Evolutionary conservation across 1,140 invertebrate genomes (phyloP), one percentile per base, ranked within the genome.

Genomic region (Belonocnema kinseyi): DNA sequence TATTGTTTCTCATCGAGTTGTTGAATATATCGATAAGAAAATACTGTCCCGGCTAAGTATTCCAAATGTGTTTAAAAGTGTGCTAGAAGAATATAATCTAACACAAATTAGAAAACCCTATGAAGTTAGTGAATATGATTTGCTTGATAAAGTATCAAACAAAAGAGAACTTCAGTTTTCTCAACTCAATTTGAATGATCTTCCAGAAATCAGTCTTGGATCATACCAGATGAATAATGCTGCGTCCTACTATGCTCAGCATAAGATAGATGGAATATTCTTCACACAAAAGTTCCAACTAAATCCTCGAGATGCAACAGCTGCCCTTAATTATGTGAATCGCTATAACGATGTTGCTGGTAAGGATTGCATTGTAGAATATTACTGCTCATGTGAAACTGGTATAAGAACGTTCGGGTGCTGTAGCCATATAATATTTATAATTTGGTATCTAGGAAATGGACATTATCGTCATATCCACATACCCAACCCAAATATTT

Each of bases 191-290:
- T 33, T 73, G 5, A 16, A 53, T 54, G 52, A 73, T 46, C 33
- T 73, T 6, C 56, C 40, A n/a, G 11, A 53, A 17, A 10, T 73
- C 14, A 73, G 26, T 73, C 72, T 73, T 54, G 52, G 52, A n/a
- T 21, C 72, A 26, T 73, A 73, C 52, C 51, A 73, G 72, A 54
- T 73, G 33, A 54, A 21, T 33, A 73, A 73, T 54, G 72, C 72
- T 17, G 16, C 56, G 16, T 73, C 50, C 16, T 73, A 73, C 66
- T 74, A 74, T 26, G 50, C 40, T 58, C 26, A 74, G n/a, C 53
- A 74, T 61, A 11, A n/a, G 16, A 66, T 61, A 51, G 74, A 66
- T 16, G 46, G 50, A 46, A 58, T 66, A 58, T 66, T 75, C 50
- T 19, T 66, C 50, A 46, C 66, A 16, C 40, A 50, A 16, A 75